These are phyloP conservation scores for Xiphydria camelus DNA, from an alignment of 2,888 invertebrate species.

Conservation along the genomic window DNA sequence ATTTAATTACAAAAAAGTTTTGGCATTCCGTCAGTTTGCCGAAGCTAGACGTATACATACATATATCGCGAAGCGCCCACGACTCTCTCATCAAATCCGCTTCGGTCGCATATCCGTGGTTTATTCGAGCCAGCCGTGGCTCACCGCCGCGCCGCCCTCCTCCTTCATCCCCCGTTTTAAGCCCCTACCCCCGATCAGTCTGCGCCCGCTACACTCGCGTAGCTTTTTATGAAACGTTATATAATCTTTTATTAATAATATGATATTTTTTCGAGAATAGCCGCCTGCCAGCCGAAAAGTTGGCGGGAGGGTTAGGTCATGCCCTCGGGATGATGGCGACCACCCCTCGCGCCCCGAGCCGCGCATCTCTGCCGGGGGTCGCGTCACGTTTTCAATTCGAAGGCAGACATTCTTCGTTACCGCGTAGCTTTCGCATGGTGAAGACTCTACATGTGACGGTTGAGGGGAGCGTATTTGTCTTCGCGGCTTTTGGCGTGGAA, in stretches of 20 bases:
- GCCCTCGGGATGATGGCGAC: too few relatives aligned
- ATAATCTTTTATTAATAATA: constrained; percentile 54
- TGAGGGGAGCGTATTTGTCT: too few relatives aligned
- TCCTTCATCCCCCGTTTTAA: constrained; percentile 12
- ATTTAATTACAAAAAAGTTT: constrained; percentile 59
- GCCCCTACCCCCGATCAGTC: constrained; percentile 10
- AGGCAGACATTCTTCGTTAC: too few relatives aligned
- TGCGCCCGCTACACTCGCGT: constrained; percentile 11
- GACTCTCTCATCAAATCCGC: constrained; percentile 23
- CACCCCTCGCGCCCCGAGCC: too few relatives aligned
- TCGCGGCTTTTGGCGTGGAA: too few relatives aligned
- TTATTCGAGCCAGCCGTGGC: constrained; percentile 46
- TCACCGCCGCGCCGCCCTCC: constrained; percentile 15
- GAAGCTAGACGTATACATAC: too few relatives aligned
- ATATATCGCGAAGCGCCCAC: constrained; percentile 38
- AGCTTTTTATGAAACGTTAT: constrained; percentile 46
- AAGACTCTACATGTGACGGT: too few relatives aligned
- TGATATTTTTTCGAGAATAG: constrained; percentile 31
- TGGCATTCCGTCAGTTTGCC: constrained; percentile 58
- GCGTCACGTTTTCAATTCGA: too few relatives aligned
- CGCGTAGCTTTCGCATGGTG: too few relatives aligned
- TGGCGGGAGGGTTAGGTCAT: too few relatives aligned
- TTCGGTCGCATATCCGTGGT: constrained; percentile 51
- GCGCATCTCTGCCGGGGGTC: too few relatives aligned
- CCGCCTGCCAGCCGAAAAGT: too few relatives aligned